Conservation (phyloP, 1,140 invertebrate species). For the Zaprionus taronus region DNA sequence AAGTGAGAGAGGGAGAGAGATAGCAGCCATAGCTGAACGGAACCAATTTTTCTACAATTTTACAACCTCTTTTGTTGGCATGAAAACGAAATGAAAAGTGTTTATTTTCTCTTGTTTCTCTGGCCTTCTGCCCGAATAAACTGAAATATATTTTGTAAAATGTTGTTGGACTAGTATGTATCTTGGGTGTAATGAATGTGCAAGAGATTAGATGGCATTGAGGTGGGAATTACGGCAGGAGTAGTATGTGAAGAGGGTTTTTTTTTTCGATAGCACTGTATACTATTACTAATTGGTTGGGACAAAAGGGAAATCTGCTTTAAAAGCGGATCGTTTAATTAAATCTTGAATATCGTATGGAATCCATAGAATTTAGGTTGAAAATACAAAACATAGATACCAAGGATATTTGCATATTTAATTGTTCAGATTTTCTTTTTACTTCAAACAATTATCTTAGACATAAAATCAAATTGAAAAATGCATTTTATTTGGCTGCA, state of each 20-base stretch:
- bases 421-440: no score
- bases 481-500: constrained; percentile 4
- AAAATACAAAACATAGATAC: no score
- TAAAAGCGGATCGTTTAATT: not conserved
- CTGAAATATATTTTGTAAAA: constrained; percentile 25
- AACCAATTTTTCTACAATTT: not conserved
- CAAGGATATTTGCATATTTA: no score
- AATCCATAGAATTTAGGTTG: no score
- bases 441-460: not conserved
- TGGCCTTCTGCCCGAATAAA: constrained; percentile 11
- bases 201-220: constrained; percentile 22
- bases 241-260: not conserved
- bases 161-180: constrained; percentile 9
- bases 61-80: constrained; percentile 32
- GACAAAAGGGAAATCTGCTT: not conserved
- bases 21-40: not conserved
- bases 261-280: not conserved
- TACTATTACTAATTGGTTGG: not conserved
- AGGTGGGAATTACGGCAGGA: constrained; percentile 7
- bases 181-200: constrained; percentile 18
- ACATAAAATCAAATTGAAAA: not conserved
- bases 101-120: not conserved
- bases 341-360: no score
- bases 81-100: constrained; percentile 34
- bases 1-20: not conserved